Percentiles rank a stretch among this genome's conserved stretches.
Evolutionary conservation across 2,797 vertebrate genomes (phyloP).

Genomic region (Ambastaia sidthimunki): DNA sequence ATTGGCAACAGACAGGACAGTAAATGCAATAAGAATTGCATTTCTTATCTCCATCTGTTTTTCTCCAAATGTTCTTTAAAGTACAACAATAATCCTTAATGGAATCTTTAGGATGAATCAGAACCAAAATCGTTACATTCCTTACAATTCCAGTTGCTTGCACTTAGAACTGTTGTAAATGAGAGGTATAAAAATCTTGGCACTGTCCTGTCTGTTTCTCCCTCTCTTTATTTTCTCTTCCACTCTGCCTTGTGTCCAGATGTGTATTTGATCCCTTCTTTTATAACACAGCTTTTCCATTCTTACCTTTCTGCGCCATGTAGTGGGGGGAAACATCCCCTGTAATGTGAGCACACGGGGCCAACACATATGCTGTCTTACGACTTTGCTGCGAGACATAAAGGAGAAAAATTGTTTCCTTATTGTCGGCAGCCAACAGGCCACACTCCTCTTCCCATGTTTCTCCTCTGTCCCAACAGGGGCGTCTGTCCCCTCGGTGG

Average conservation of each 20-base stretch:
- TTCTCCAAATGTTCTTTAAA: background rate
- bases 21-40: background rate
- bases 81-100: background rate
- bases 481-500: conserved; percentile 26
- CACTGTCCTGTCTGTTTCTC: background rate
- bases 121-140: background rate
- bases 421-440: conserved; percentile 42
- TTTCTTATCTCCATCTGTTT: conserved; percentile 5
- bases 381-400: conserved; percentile 24
- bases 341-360: conserved; percentile 27
- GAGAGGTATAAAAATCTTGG: conserved; percentile 29
- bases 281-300: conserved; percentile 35
- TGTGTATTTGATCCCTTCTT: conserved; percentile 32
- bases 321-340: background rate
- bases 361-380: conserved; percentile 48
- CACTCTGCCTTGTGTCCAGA: conserved; percentile 37
- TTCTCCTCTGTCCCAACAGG: conserved; percentile 32
- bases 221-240: conserved; percentile 3
- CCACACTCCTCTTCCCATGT: conserved; percentile 30
- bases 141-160: background rate
- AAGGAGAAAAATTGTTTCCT: conserved; percentile 47
- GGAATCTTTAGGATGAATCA: background rate
- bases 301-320: conserved; percentile 24
- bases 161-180: conserved; percentile 9
- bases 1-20: background rate